Evolutionary conservation across 1,140 invertebrate species (phyloP), one percentile per base, ranked within the genome.

Genomic region (Halesus radiatus): DNA sequence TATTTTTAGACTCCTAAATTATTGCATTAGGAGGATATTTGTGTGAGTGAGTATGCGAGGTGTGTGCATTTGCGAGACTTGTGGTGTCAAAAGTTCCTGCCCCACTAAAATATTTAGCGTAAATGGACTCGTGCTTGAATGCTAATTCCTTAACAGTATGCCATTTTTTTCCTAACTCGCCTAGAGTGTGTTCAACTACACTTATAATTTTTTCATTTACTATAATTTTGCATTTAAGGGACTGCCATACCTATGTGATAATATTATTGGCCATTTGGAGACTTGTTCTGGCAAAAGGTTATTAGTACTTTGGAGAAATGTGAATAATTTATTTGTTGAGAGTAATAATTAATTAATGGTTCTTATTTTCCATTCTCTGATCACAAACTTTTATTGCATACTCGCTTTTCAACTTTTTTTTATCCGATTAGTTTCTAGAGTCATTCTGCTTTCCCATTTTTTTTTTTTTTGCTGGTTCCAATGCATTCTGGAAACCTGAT

Each of bases 91-190:
- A 75, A 58, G 26, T 60, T 26, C 29, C 56, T 75, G 73, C 53
- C 73, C 73, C 53, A 75, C 53, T 75, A 58, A 58, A 75, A 20
- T 54, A 54, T 58, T 74, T 54, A n/a, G 72, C 52, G n/a, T n/a
- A 74, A 22, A 54, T 58, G 32, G 45, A 54, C 15, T 20, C 50
- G 0, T 54, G 52, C 54, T 16, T 56, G 72, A 74, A 74, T 74
- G 54, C 72, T 75, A 75, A 75, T 75, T 58, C 73, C 53, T 22
- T 60, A 75, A 50, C 26, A 58, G 53, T 75, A 32, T 75, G 53
- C 26, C 53, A 37, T 73, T 53, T 53, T 73, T 26, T 54, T 23
- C 18, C 32, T 10, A 72, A 50, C 56, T 23, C 20, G 20, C 56
- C 37, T 13, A 32, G 32, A 45, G 37, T 45, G 37, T 45, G 54